phyloP scores from a whole-genome alignment of 2,797 vertebrate species.

The Heteromormyrus szaboi region DNA sequence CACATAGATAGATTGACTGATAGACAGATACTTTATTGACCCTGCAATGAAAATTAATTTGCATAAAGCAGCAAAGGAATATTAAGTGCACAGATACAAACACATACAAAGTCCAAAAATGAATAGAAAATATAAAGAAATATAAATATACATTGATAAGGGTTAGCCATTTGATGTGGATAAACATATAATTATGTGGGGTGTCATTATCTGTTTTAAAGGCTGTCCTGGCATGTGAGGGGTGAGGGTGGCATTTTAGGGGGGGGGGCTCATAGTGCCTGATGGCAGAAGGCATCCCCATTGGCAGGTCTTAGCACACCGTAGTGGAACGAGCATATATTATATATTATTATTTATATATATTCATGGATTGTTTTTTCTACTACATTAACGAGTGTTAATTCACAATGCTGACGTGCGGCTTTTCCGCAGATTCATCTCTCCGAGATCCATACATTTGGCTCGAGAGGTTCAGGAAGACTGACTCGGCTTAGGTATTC shows the following conservation, averaged over 20 bases:
- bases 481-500: neutral
- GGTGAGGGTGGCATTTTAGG: neutral
- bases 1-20: neutral
- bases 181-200: neutral
- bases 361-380: neutral
- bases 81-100: neutral
- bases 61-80: neutral
- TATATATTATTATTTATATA: slow-evolving; percentile 1
- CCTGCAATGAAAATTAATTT: neutral
- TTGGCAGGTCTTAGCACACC: neutral
- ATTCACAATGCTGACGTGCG: neutral
- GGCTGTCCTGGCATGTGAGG: neutral
- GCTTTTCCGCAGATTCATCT: neutral
- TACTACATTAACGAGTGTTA: neutral
- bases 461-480: neutral
- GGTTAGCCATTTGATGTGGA: neutral
- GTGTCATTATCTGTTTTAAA: neutral
- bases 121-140: neutral
- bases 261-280: neutral
- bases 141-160: neutral
- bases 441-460: neutral
- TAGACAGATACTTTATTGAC: neutral
- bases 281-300: neutral
- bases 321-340: neutral
- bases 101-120: neutral